Base-by-base conservation (phyloP, 2,797 vertebrate species). In the Oreochromis mossambicus region DNA sequence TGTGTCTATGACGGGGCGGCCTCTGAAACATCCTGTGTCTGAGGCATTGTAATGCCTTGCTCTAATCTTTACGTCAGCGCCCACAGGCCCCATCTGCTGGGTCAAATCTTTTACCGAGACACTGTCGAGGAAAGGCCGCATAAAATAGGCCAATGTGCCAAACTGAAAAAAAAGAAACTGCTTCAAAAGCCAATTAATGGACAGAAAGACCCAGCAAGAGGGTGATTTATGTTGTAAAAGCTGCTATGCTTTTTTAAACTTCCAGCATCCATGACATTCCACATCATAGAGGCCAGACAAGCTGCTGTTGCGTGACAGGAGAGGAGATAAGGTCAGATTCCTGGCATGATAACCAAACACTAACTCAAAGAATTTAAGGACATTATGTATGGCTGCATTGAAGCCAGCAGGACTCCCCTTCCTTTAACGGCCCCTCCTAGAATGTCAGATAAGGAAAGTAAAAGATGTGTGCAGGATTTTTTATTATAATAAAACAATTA, bases 281-380 rank as follows among this genome's bases (percentile, higher is more conserved):
- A 81, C n/a, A 58, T 32, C 36, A 56, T 41, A 76, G 38, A 50
- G 38, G 46, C 50, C 85, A 84, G 87, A 91, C 66, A 10, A 6
- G 19, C 81, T 17, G 61, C 77, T 54, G 48, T 89, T 87, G 93
- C 85, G 89, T 95, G 94, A 92, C 93, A 88, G 79, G 80, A 73
- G 79, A 80, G 2, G 75, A 86, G 90, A 91, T 91, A 87, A 87
- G 81, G 78, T 55, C 83, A 88, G 94, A 95, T 95, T 63, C 83
- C 26, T 66, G 80, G 32, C 54, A 26, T 51, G 94, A 96, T 94
- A 94, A 68, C 61, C 46, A 21, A 24, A 84, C 81, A 77, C 68
- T 76, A 76, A 84, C 46, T 75, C 3, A 7, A 88, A 90, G 94
- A 94, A 91, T 95, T 93, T 93, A 85, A 87, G 92, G 84, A 89